Base-by-base conservation (phyloP, 1,140 invertebrate genomes). In the Drosophila bocki region DNA sequence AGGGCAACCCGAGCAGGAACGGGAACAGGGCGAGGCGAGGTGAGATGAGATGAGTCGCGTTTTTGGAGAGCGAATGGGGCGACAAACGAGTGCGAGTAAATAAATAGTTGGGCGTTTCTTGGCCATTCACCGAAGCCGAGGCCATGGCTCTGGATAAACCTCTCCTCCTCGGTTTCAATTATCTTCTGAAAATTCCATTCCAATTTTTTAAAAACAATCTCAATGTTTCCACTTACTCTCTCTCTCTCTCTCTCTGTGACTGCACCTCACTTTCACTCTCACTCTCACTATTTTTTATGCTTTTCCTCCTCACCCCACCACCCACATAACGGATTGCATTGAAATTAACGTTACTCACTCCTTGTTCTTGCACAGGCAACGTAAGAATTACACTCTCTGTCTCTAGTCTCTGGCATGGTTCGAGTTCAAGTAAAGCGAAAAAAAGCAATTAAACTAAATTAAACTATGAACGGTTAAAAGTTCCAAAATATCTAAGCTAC, bases 91-190 rank as follows among this genome's bases (percentile, higher is more conserved):
- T 72, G 68, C 70, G 62, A 54, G 61, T 50, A 85, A 84, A 84
- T 84, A 84, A 84, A 85, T 80, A 78, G 64, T 63, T 82, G 82
- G 82, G 82, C 82, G 82, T 85, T 78, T 86, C 71, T 56, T 74
- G 68, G 70, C 68, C 68, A 41, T 71, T 50, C 65, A 70, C 15
- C 13, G 45, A 33, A 54, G 51, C 33, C 53, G 19, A 54, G 19
- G 37, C 35, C 60, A 56, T 77, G 74, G 56, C 33, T n/a, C 51
- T 17, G 33, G 48, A 51, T 59, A 76, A 67, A 59, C 72, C 53
- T 56, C 19, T 56, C 47, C 32, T 35, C 17, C 37, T 75, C 53
- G 37, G 22, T 41, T 60, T 42, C 57, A 51, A 48, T 69, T 56
- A 39, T 58, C 53, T 44, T 76, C 29, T 37, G 33, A 56, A 56